phyloP scores from a whole-genome alignment of 2,888 invertebrate genomes.

The Philhelius pedissequus region DNA sequence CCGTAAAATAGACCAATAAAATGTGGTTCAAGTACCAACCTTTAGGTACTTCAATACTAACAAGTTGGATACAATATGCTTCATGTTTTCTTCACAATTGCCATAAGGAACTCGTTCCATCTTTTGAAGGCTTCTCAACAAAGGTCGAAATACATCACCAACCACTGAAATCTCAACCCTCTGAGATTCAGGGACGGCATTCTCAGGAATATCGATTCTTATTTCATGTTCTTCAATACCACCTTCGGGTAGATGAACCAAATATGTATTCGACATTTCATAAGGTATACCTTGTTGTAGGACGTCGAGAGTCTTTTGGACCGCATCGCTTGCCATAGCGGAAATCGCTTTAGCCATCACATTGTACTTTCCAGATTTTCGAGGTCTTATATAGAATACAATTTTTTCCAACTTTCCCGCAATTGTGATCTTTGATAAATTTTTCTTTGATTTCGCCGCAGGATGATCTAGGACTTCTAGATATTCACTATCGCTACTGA shows the following conservation, averaged over 20 bases:
- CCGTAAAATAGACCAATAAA: not conserved
- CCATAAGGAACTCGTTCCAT: constrained; percentile 83
- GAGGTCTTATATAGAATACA: constrained; percentile 86
- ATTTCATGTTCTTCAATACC: constrained; percentile 78
- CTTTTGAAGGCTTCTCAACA: constrained; percentile 81
- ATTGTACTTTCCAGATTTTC: constrained; percentile 83
- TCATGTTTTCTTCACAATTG: constrained; percentile 86
- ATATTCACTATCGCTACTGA: constrained; percentile 82
- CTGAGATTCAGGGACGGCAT: constrained; percentile 81
- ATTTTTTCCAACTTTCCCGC: constrained; percentile 32
- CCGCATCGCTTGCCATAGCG: constrained; percentile 79
- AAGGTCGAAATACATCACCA: constrained; percentile 81
- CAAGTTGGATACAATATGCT: constrained; percentile 83
- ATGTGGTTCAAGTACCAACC: constrained; percentile 53
- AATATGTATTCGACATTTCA: constrained; percentile 83
- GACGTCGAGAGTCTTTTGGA: constrained; percentile 83
- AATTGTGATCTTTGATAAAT: not conserved
- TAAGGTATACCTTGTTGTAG: constrained; percentile 86
- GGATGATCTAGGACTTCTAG: constrained; percentile 30
- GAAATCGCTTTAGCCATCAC: constrained; percentile 84
- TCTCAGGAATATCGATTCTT: constrained; percentile 79
- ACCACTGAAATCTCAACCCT: constrained; percentile 80
- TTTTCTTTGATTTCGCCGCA: not conserved
- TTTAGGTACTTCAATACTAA: constrained; percentile 83
- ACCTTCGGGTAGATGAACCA: constrained; percentile 82